A percentile compares a stretch with the other conserved stretches of the same genome.
Evolutionary conservation across 1,140 invertebrate genomes (phyloP).

Genomic region (Lepidurus apus): DNA sequence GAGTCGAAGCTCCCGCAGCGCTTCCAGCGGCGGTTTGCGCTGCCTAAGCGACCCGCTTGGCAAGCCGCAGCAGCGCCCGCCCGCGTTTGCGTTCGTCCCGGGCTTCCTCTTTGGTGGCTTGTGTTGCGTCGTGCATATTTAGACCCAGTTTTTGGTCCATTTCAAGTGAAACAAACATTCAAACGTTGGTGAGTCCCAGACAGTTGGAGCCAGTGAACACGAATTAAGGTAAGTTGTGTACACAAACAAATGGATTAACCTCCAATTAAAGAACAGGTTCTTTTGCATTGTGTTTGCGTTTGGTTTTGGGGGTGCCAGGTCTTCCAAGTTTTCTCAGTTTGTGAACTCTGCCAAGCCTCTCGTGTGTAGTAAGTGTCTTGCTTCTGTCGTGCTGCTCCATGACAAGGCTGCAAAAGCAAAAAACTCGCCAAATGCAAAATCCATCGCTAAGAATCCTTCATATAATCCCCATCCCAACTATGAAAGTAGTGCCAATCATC

Average conservation of each 20-base stretch:
- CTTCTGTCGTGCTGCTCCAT: neutral
- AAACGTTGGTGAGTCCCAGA: neutral
- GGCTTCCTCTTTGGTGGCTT: constrained; percentile 17
- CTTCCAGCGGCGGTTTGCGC: neutral
- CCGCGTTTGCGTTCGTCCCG: constrained; percentile 20
- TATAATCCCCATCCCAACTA: no score
- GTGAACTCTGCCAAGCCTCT: neutral
- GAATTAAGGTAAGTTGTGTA: neutral
- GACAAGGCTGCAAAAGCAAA: neutral
- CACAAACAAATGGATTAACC: neutral
- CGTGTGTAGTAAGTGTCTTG: neutral
- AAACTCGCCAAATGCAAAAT: neutral
- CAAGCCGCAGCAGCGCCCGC: constrained; percentile 16
- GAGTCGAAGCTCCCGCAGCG: neutral
- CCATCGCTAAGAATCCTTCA: no score
- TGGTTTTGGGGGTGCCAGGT: no score
- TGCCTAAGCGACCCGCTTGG: neutral
- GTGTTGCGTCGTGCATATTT: constrained; percentile 21
- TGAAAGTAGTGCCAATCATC: no score
- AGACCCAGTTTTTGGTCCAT: neutral
- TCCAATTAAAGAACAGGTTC: neutral
- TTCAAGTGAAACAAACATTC: constrained; percentile 3
- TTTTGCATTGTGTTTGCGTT: neutral
- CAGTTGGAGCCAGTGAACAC: neutral
- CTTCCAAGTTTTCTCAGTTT: neutral